Base-by-base conservation (phyloP, 2,797 vertebrate species). In the Carduelis carduelis region DNA sequence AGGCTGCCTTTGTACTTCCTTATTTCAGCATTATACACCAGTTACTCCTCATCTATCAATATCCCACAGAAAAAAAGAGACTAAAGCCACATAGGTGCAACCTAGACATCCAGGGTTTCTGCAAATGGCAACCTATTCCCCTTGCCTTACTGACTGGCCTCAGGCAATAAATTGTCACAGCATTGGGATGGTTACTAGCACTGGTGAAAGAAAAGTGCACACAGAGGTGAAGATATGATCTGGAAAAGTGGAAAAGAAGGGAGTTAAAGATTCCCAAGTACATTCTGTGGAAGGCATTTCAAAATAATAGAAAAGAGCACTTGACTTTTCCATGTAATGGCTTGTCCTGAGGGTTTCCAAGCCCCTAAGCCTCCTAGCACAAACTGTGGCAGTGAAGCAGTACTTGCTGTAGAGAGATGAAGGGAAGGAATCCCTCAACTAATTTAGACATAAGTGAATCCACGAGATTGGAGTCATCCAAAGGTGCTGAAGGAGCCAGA, bases 161-260 rank as follows among this genome's bases (percentile, higher is more conserved):
- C 37, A 80, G 26, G 4, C 27, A 81, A 81, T 26, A 66, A 70
- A 87, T 63, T 39, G 16, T 49, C 34, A 32, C 8, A 10, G 2
- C 34, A 21, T 6, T 47, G 19, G 72, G 6, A 49, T 4, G 27
- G 18, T 47, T 59, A 68, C 37, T 6, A 50, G 53, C 14, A 14
- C 5, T 52, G 16, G 24, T 55, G 12, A 65, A 75, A 77, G 15
- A 65, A 24, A 68, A 34, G 6, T n/a, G 5, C 28, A 35, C 20
- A 49, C 7, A 13, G 0, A 70, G 14, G 19, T 55, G 17, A 89
- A 81, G 47, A 37, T 20, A 26, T 0, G 0, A 49, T 30, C 35
- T 50, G 24, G 12, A 68, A 79, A 76, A 65, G 19, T 9, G 5
- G 12, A 37, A 43, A 55, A 78, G 23, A 87, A 55, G 5, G 17